Evolutionary conservation across 1,140 invertebrate species (phyloP), one percentile per base, ranked within the genome.

Genomic region (Drosophila aff.): DNA sequence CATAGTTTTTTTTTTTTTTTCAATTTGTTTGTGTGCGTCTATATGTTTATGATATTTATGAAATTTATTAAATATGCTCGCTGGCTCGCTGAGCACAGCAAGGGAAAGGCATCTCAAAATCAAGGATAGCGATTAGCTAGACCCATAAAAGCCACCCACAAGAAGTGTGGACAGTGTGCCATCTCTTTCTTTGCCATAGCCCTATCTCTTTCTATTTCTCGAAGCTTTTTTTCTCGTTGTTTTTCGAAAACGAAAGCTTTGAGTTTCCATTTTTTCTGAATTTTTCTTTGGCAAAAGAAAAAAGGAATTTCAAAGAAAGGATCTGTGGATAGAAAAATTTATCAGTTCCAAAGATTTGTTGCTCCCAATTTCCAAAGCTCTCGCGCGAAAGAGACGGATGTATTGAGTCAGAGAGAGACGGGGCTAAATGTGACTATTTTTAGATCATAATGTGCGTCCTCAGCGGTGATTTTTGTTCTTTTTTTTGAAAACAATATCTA

Each of bases 401-500:
- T 41, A 69, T 38, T 3, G 11, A 2, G 2, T 21, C 16, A 44
- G n/a, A 55, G 13, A 28, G 76, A 63, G 57, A 57, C 33, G 50
- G 63, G 61, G 21, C 49, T 21, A 18, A 41, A 52, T 59, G 7
- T 15, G 10, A 3, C 3, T 89, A 89, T 90, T 89, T 89, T 84
- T 89, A 68, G 84, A 65, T 41, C 69, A 90, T 85, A 79, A 76
- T 89, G 81, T 89, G 85, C 85, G 85, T 89, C 79, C 81, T 89
- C 81, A 90, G 85, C 68, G 67, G 78, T 47, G 71, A 68, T 55
- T 79, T 81, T 81, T 82, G 66, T 87, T 79, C 57, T 90, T 89
- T 87, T 87, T 84, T 90, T 90, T 75, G 38, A 90, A 89, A 90
- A 89, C 79, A 89, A 81, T 67, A 64, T 89, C 78, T 89, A 89